Evolutionary conservation across 1,140 invertebrate species (phyloP).

Genomic region (Wasmannia auropunctata): DNA sequence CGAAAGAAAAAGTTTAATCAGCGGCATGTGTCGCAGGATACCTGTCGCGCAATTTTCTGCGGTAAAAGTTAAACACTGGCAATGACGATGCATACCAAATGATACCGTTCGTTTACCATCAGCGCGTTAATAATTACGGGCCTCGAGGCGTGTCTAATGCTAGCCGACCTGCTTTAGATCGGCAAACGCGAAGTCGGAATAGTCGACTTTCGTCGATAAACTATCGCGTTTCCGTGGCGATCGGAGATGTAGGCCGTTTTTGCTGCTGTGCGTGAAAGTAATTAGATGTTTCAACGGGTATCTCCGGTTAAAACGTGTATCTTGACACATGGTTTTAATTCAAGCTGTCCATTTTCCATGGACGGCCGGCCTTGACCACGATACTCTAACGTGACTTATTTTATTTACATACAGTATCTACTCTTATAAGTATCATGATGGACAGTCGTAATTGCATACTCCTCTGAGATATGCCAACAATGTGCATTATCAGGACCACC

Average conservation of each 20-base stretch:
- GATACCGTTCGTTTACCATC: slow-evolving; percentile 18
- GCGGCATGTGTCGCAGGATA: neutral
- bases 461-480: neutral
- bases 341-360: neutral
- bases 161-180: slow-evolving; percentile 25
- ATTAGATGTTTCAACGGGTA: slow-evolving; percentile 34
- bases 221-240: slow-evolving; percentile 3
- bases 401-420: neutral
- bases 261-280: slow-evolving; percentile 31
- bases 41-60: slow-evolving; percentile 5
- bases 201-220: slow-evolving; percentile 51
- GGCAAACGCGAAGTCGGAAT: slow-evolving; percentile 25
- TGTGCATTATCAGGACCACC: neutral
- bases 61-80: slow-evolving; percentile 12
- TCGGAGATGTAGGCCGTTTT: slow-evolving; percentile 23
- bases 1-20: slow-evolving; percentile 15
- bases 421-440: neutral
- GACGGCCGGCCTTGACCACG: slow-evolving; percentile 40
- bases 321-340: neutral
- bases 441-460: neutral
- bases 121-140: slow-evolving; percentile 30
- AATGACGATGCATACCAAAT: slow-evolving; percentile 35
- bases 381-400: slow-evolving; percentile 11
- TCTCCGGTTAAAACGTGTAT: slow-evolving; percentile 6
- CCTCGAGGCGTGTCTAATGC: slow-evolving; percentile 25